These are phyloP conservation scores for Beris chalybata DNA, from an alignment of 2,888 invertebrate species.

Conservation along the genomic window DNA sequence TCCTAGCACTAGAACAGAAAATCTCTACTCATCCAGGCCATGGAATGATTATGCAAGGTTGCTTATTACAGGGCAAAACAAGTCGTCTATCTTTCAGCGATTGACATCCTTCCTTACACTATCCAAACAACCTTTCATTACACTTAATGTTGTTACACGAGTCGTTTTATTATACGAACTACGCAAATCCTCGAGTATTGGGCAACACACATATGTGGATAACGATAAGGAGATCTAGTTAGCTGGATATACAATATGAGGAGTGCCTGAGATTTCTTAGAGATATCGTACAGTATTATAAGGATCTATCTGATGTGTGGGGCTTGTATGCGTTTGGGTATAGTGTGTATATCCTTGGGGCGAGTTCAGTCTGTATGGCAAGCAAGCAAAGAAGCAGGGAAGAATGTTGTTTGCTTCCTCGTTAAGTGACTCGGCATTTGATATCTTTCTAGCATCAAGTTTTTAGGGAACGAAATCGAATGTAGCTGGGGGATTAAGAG, in stretches of 20 bases:
- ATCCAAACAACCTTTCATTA: not conserved
- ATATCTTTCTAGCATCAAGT: slow-evolving; percentile 1
- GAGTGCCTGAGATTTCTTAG: not conserved
- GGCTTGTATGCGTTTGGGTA: too few species aligned
- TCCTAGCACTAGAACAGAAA: too few species aligned
- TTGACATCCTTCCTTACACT: not conserved
- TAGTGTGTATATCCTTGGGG: too few species aligned
- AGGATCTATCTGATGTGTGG: not conserved
- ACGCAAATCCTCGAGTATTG: not conserved
- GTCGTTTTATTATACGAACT: slow-evolving; percentile 6
- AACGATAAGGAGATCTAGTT: not conserved
- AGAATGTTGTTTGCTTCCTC: slow-evolving; percentile 10
- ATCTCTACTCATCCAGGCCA: too few species aligned
- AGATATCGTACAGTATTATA: not conserved
- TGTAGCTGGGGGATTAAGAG: not conserved
- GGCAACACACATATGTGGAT: not conserved
- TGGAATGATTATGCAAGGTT: too few species aligned
- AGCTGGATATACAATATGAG: not conserved
- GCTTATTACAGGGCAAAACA: too few species aligned
- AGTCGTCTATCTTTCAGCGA: too few species aligned
- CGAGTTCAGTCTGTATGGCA: too few species aligned
- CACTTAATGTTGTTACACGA: slow-evolving; percentile 1
- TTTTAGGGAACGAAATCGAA: slow-evolving; percentile 2
- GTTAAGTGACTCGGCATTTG: slow-evolving; percentile 18
- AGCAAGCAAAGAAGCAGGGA: too few species aligned